These are phyloP conservation scores for Drosophila tripunctata DNA, from an alignment of 2,888 invertebrate species.

Conservation along the genomic window DNA sequence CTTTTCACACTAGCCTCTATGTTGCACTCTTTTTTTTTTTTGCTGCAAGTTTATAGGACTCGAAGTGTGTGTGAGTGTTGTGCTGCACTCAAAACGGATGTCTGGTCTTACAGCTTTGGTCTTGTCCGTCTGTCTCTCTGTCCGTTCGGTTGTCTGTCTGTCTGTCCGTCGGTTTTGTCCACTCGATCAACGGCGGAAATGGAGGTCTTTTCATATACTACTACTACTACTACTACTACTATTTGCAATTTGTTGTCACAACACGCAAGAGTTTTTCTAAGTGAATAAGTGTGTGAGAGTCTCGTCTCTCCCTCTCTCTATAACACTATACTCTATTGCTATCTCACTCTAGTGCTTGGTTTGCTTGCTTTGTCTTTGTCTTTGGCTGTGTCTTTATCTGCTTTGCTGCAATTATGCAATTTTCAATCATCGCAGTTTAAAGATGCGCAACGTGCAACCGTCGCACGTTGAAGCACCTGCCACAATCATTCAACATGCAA, in stretches of 20 bases:
- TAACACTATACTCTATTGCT: neutral
- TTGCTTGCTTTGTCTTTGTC: conserved; percentile 3
- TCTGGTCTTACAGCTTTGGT: conserved; percentile 47
- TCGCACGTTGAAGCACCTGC: conserved; percentile 72
- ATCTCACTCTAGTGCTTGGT: neutral
- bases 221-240: neutral
- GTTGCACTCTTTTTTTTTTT: neutral
- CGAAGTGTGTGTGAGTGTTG: conserved; percentile 21
- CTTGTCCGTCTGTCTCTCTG: conserved; percentile 29
- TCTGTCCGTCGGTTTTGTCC: conserved; percentile 34
- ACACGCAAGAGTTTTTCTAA: conserved; percentile 56
- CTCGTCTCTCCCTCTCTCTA: neutral
- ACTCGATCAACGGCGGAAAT: conserved; percentile 62
- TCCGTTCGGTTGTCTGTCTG: conserved; percentile 11
- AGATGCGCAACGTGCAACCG: conserved; percentile 73
- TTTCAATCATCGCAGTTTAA: conserved; percentile 77
- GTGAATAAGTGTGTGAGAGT: conserved; percentile 31
- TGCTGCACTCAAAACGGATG: conserved; percentile 49
- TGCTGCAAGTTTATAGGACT: conserved; percentile 16
- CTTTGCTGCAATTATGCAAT: conserved; percentile 73
- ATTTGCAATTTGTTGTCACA: conserved; percentile 75
- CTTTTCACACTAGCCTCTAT: neutral
- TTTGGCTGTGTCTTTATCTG: neutral
- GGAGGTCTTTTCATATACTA: conserved; percentile 60
- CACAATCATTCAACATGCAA: conserved; percentile 36